Percentiles rank a stretch among this genome's conserved stretches.
phyloP scores from a whole-genome alignment of 53 echinoderm and acorn worm species.

The Stichopus horrens region DNA sequence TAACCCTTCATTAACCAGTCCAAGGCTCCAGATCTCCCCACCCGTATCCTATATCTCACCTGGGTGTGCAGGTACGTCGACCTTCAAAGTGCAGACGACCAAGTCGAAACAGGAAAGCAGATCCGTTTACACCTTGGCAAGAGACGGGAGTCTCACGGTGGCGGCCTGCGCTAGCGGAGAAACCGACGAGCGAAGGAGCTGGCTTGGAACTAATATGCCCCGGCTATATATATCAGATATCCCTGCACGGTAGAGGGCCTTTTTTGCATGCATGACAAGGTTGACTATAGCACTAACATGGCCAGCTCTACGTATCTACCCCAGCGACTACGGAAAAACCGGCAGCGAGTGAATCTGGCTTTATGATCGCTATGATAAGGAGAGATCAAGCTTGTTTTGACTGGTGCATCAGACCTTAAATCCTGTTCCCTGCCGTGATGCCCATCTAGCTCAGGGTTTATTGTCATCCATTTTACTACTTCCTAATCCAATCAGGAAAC shows the following conservation, averaged over 20 bases:
- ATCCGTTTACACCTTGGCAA: neutral
- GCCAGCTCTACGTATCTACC: neutral
- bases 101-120: neutral
- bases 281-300: neutral
- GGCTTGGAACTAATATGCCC: too few relatives aligned
- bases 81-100: constrained; percentile 43
- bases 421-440: constrained; percentile 30
- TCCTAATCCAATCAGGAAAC: constrained; percentile 34
- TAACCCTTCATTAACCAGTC: constrained; percentile 17
- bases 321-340: neutral
- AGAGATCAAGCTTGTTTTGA: constrained; percentile 12
- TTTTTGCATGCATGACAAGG: neutral
- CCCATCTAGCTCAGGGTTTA: neutral
- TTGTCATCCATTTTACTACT: neutral
- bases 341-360: neutral
- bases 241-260: too few relatives aligned
- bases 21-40: neutral
- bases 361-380: neutral
- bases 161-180: too few relatives aligned
- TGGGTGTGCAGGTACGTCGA: constrained; percentile 24
- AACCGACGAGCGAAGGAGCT: too few relatives aligned
- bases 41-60: neutral
- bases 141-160: too few relatives aligned
- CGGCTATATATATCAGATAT: too few relatives aligned
- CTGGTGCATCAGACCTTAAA: constrained; percentile 34